Evolutionary conservation across 2,113 vertebrate genomes (phyloP).

Genomic region (Carassius gibelio): DNA sequence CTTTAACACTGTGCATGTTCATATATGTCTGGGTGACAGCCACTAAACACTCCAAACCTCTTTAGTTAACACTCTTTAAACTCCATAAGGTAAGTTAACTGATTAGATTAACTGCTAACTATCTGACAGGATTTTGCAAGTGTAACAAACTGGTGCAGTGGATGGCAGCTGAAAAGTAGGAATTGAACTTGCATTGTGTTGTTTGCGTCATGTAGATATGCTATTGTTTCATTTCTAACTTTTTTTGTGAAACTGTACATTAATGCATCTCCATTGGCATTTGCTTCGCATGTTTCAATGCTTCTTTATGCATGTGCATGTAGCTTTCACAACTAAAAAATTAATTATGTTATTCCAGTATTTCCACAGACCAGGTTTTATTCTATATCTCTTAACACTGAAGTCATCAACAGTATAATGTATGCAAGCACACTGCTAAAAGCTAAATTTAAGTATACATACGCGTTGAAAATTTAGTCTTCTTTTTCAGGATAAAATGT

Average conservation of each 20-base stretch:
- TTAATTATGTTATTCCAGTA: not conserved
- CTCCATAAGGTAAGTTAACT: constrained; percentile 67
- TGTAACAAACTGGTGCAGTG: not conserved
- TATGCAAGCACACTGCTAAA: not conserved
- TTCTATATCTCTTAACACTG: not conserved
- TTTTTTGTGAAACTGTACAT: not conserved
- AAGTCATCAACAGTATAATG: too few relatives aligned
- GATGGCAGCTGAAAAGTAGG: not conserved
- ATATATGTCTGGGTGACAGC: constrained; percentile 44
- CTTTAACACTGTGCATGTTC: constrained; percentile 59
- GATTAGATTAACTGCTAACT: not conserved
- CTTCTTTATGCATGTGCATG: not conserved
- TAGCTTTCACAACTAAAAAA: not conserved
- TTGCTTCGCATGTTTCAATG: not conserved
- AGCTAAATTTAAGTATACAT: not conserved
- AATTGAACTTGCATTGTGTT: not conserved
- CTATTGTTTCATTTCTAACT: not conserved
- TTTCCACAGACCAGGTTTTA: not conserved
- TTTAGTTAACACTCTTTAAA: constrained; percentile 48
- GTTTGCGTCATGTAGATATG: not conserved
- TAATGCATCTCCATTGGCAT: not conserved
- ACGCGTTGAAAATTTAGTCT: too few relatives aligned
- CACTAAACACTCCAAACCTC: constrained; percentile 6
- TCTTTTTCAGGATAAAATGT: not conserved
- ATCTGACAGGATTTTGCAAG: not conserved